These are phyloP conservation scores for Nannobrachium achirus DNA, from an alignment of 2,113 vertebrate species.

Conservation along the genomic window DNA sequence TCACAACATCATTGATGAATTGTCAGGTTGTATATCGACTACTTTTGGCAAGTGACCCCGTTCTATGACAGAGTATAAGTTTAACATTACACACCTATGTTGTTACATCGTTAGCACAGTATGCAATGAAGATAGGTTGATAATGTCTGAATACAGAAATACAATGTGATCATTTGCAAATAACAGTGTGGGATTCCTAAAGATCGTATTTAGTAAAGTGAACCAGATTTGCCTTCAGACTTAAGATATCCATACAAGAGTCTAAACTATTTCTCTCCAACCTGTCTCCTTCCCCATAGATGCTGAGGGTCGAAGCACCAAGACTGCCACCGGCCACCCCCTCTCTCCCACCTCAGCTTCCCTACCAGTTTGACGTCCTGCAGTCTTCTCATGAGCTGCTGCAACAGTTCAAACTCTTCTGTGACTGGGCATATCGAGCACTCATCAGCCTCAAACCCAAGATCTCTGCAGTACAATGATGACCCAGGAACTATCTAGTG, in stretches of 20 bases:
- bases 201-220: no score
- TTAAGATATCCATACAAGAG: neutral
- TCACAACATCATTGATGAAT: no score
- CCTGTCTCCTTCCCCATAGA: constrained; percentile 57
- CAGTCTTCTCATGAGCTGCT: constrained; percentile 81
- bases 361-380: constrained; percentile 69
- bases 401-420: constrained; percentile 81
- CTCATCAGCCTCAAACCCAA: constrained; percentile 80
- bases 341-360: constrained; percentile 67
- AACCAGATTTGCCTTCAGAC: no score
- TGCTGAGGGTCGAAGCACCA: constrained; percentile 73
- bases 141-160: no score
- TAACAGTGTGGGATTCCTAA: no score
- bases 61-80: no score
- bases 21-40: no score
- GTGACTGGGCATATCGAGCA: constrained; percentile 81
- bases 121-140: no score
- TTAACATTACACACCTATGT: no score
- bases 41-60: no score
- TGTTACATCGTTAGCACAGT: no score
- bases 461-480: constrained; percentile 65
- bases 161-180: no score
- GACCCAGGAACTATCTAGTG: constrained; percentile 5
- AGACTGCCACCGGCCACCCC: constrained; percentile 56
- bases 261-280: constrained; percentile 6